Conservation (phyloP, 1,140 invertebrate genomes). For the Anastrepha ludens region DNA sequence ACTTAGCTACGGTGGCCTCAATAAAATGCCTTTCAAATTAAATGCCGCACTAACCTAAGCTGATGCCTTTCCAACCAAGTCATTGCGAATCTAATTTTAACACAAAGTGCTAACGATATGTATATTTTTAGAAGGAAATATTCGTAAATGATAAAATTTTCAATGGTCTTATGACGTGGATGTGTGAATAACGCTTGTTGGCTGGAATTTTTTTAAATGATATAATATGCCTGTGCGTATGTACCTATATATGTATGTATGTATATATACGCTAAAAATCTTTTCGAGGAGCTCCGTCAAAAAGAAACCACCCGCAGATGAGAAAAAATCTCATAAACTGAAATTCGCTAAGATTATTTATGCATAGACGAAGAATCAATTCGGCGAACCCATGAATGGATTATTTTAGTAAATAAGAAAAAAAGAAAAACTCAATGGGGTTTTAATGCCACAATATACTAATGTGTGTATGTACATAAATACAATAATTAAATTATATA, state of each 20-base stretch:
- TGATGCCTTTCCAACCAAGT: not conserved
- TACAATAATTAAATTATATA: too few species aligned
- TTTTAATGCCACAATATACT: not conserved
- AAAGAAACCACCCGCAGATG: slow-evolving; percentile 1
- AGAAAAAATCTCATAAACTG: not conserved
- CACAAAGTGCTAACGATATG: not conserved
- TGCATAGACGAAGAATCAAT: too few species aligned
- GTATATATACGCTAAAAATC: not conserved
- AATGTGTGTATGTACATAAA: too few species aligned
- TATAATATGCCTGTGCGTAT: not conserved
- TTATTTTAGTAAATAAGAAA: not conserved
- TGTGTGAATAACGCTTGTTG: not conserved
- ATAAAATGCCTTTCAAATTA: not conserved
- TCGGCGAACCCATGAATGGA: too few species aligned
- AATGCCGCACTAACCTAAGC: not conserved
- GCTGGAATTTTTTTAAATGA: slow-evolving; percentile 31
- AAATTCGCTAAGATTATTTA: not conserved
- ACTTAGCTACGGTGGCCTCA: too few species aligned
- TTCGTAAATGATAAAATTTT: not conserved
- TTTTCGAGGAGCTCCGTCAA: too few species aligned
- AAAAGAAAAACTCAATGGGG: not conserved
- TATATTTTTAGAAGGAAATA: slow-evolving; percentile 12
- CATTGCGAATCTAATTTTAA: not conserved
- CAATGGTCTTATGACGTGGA: not conserved
- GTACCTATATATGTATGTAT: not conserved